Conservation (phyloP, 2,888 invertebrate genomes). For the Nudaria mundana region DNA sequence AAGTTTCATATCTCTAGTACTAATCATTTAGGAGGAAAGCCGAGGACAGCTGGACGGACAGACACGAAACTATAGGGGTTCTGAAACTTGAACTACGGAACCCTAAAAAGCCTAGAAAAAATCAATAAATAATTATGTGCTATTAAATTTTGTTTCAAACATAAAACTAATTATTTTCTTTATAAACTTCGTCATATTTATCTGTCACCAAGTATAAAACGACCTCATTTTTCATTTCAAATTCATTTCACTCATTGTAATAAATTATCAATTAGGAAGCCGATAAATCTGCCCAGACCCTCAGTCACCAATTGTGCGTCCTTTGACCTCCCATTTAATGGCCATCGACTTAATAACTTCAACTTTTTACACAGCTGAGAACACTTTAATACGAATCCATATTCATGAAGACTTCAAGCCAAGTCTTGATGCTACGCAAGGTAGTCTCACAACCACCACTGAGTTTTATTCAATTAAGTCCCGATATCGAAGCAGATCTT, state of each 20-base stretch:
- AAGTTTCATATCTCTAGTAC: no score
- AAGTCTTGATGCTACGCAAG: slow-evolving; percentile 33
- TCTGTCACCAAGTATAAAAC: slow-evolving; percentile 19
- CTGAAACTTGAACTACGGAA: no score
- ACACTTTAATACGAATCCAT: slow-evolving; percentile 62
- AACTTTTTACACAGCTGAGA: slow-evolving; percentile 59
- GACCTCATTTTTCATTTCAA: slow-evolving; percentile 29
- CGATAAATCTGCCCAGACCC: slow-evolving; percentile 28
- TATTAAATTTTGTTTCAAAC: no score
- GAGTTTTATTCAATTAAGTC: slow-evolving; percentile 76
- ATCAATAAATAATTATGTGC: no score
- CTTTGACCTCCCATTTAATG: slow-evolving; percentile 46
- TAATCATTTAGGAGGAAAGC: no score
- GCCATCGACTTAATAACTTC: slow-evolving; percentile 52
- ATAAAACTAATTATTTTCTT: slow-evolving; percentile 15
- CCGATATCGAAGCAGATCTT: slow-evolving; percentile 52
- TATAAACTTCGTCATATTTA: no score
- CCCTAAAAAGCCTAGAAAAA: no score
- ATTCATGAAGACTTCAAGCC: slow-evolving; percentile 64
- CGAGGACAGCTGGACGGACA: no score
- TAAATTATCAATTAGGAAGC: slow-evolving; percentile 38
- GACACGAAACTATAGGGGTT: no score
- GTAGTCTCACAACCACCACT: slow-evolving; percentile 47
- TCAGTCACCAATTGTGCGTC: slow-evolving; percentile 34
- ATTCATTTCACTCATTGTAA: slow-evolving; percentile 29